Percentiles rank a stretch among this genome's conserved stretches.
Evolutionary conservation across 2,797 vertebrate genomes (phyloP).

Genomic region (Dendrocincla fuliginosa): DNA sequence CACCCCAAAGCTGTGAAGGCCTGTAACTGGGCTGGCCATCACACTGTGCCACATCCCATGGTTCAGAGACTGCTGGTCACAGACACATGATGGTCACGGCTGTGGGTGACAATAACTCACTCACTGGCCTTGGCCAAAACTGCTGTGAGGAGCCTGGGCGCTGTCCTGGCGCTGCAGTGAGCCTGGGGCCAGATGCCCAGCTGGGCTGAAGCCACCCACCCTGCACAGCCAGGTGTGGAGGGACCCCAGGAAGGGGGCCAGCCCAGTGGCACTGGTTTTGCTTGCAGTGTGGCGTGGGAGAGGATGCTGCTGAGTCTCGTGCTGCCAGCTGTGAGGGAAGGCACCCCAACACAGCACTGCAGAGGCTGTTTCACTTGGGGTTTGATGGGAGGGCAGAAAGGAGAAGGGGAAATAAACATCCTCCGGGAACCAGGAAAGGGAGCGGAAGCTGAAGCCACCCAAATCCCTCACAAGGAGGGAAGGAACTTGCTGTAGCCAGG

Average conservation of each 20-base stretch:
- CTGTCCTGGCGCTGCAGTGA: fast-evolving
- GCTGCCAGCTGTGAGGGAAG: not conserved
- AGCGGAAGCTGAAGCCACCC: not conserved
- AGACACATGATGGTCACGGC: fast-evolving
- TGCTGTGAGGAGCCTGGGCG: not conserved
- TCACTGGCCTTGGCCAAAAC: not conserved
- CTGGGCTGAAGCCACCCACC: not conserved
- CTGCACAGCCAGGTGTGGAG: not conserved
- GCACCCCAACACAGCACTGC: fast-evolving
- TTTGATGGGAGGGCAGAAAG: not conserved
- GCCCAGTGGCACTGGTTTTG: fast-evolving
- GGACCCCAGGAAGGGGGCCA: not conserved
- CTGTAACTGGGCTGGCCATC: not conserved
- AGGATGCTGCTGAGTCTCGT: not conserved
- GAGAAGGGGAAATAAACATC: not conserved
- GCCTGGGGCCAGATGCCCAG: not conserved
- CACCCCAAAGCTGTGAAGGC: not conserved
- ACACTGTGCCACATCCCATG: fast-evolving
- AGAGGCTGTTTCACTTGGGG: not conserved
- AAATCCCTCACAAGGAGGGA: not conserved
- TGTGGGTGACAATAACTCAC: not conserved
- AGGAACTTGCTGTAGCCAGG: not conserved
- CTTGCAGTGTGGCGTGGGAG: not conserved
- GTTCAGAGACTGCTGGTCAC: not conserved
- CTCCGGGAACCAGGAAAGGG: not conserved